phyloP scores from a whole-genome alignment of 2,888 invertebrate species.

The Beris chalybata region DNA sequence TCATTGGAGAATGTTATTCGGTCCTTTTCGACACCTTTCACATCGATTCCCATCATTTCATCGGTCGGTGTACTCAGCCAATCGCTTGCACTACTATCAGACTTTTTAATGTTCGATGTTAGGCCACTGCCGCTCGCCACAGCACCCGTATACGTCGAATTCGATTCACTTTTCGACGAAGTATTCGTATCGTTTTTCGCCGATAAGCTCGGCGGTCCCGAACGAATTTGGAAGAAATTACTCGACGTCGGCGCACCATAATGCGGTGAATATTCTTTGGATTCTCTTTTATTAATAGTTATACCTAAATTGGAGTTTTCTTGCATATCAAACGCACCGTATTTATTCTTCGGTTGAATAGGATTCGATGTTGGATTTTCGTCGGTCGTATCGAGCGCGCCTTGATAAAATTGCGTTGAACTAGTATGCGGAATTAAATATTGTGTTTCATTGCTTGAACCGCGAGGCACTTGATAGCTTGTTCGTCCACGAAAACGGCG shows the following conservation, averaged over 20 bases:
- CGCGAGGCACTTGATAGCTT: conserved; percentile 73
- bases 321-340: conserved; percentile 49
- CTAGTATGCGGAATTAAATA: conserved; percentile 50
- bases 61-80: conserved; percentile 46
- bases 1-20: conserved; percentile 41
- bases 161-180: conserved; percentile 42
- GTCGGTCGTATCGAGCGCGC: conserved; percentile 44
- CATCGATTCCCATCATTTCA: conserved; percentile 45
- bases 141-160: conserved; percentile 40
- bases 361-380: conserved; percentile 39
- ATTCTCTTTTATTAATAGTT: conserved; percentile 42
- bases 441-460: conserved; percentile 63
- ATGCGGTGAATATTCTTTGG: conserved; percentile 44
- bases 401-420: conserved; percentile 41
- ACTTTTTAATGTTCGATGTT: conserved; percentile 42
- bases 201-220: conserved; percentile 26
- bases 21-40: conserved; percentile 45
- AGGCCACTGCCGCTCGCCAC: conserved; percentile 19
- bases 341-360: conserved; percentile 41
- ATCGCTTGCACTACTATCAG: conserved; percentile 45
- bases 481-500: conserved; percentile 76
- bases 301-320: conserved; percentile 36
- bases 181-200: conserved; percentile 37
- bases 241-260: conserved; percentile 42
- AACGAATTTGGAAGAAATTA: conserved; percentile 42